phyloP scores from a whole-genome alignment of 2,888 invertebrate species.

The Trissolcus brochymenae region DNA sequence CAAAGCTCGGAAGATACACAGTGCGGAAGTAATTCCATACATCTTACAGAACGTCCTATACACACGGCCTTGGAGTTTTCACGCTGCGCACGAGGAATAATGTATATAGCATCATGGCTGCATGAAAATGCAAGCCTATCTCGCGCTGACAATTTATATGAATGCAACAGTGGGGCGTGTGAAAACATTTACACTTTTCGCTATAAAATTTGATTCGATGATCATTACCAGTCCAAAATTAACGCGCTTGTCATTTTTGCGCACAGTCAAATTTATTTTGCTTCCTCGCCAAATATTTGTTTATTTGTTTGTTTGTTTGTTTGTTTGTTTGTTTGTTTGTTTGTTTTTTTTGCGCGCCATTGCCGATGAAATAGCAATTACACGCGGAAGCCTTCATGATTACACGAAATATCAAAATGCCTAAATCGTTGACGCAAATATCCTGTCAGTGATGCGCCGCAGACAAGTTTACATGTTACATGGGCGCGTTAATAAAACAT shows the following conservation, averaged over 20 bases:
- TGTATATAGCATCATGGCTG: conserved; percentile 36
- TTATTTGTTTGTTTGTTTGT: too few relatives aligned
- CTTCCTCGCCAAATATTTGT: too few relatives aligned
- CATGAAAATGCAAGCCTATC: conserved; percentile 47
- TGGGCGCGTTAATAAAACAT: conserved; percentile 22
- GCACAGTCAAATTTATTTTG: too few relatives aligned
- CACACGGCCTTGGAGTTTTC: conserved; percentile 36
- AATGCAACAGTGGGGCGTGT: conserved; percentile 17
- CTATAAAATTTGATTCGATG: too few relatives aligned
- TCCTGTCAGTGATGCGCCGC: background rate
- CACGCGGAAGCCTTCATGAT: too few relatives aligned
- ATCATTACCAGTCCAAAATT: too few relatives aligned
- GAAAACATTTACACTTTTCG: background rate
- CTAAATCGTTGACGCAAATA: conserved; percentile 18
- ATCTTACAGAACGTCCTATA: conserved; percentile 37
- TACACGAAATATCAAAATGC: conserved; percentile 9
- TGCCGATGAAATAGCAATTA: too few relatives aligned
- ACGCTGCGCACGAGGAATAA: conserved; percentile 37
- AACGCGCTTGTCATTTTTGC: too few relatives aligned
- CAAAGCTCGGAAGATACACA: conserved; percentile 40
- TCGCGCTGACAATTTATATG: conserved; percentile 45
- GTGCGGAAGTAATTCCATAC: conserved; percentile 54
- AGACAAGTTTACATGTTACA: conserved; percentile 8
- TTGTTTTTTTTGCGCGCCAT: too few relatives aligned
- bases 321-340: too few relatives aligned